phyloP scores from a whole-genome alignment of 1,140 invertebrate species.

The Bombus balteatus region DNA sequence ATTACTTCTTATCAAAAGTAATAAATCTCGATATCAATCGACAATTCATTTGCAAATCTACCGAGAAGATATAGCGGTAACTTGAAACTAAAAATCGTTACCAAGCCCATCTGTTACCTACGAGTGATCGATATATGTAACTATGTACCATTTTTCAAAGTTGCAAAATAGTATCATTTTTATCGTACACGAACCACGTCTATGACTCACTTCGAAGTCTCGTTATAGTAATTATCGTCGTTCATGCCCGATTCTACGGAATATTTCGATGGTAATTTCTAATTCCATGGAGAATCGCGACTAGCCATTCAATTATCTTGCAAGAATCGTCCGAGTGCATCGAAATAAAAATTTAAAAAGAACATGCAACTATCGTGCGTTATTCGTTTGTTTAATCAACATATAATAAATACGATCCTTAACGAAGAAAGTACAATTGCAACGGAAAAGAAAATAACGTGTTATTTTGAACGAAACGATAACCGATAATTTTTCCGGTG shows the following conservation, averaged over 20 bases:
- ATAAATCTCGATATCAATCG: too few species aligned
- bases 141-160: background rate
- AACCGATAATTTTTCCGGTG: background rate
- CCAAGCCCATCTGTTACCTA: background rate
- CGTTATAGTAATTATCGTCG: slow-evolving; percentile 48
- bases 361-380: background rate
- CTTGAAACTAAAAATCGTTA: background rate
- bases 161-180: background rate
- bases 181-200: background rate
- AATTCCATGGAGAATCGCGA: background rate
- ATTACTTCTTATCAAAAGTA: too few species aligned
- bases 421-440: background rate
- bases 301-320: background rate
- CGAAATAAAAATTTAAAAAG: background rate
- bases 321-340: background rate
- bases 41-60: too few species aligned
- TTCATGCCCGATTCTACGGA: background rate
- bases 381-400: background rate
- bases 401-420: background rate
- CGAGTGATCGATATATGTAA: background rate
- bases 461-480: background rate
- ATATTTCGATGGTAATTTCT: slow-evolving; percentile 1
- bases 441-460: background rate
- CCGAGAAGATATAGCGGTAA: too few species aligned
- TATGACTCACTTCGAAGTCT: slow-evolving; percentile 8